Percentiles rank a stretch among this genome's conserved stretches.
Evolutionary conservation across 2,888 invertebrate species (phyloP).

Genomic region (Eueremaeus valkanovi): DNA sequence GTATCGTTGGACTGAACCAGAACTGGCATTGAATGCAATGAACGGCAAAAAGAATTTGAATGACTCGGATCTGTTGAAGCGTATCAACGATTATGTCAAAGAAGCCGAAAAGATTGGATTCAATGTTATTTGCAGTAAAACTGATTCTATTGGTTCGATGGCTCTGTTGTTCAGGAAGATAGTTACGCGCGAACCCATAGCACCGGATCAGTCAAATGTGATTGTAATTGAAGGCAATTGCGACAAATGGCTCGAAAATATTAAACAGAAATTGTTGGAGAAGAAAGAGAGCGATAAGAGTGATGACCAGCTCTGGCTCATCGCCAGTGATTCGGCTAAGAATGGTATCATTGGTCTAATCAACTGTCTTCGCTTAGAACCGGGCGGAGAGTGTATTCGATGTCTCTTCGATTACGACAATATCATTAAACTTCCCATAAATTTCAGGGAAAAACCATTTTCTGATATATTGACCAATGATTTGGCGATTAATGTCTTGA

Average conservation of each 20-base stretch:
- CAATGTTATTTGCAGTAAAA: background rate
- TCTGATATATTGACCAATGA: slow-evolving; percentile 17
- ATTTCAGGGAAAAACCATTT: background rate
- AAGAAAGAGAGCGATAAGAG: slow-evolving; percentile 1
- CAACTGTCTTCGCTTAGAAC: slow-evolving; percentile 87
- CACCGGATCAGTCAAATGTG: background rate
- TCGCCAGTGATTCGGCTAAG: slow-evolving; percentile 60
- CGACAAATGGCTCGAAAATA: background rate
- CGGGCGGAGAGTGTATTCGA: slow-evolving; percentile 61
- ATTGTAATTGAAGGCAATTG: background rate
- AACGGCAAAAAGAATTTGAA: slow-evolving; percentile 5
- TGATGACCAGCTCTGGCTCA: slow-evolving; percentile 54
- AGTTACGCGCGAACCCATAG: background rate
- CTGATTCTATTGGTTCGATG: slow-evolving; percentile 18
- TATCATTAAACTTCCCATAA: background rate
- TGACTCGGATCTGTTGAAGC: background rate
- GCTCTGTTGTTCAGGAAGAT: background rate
- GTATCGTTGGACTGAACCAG: slow-evolving; percentile 14
- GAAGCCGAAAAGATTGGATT: background rate
- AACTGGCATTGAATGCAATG: slow-evolving; percentile 12
- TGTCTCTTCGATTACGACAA: slow-evolving; percentile 32
- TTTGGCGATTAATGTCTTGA: slow-evolving; percentile 30
- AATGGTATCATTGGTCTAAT: slow-evolving; percentile 81
- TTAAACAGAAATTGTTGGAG: background rate
- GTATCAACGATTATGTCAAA: background rate